phyloP scores from a whole-genome alignment of 2,888 invertebrate genomes.

The Calliphora vomitoria region DNA sequence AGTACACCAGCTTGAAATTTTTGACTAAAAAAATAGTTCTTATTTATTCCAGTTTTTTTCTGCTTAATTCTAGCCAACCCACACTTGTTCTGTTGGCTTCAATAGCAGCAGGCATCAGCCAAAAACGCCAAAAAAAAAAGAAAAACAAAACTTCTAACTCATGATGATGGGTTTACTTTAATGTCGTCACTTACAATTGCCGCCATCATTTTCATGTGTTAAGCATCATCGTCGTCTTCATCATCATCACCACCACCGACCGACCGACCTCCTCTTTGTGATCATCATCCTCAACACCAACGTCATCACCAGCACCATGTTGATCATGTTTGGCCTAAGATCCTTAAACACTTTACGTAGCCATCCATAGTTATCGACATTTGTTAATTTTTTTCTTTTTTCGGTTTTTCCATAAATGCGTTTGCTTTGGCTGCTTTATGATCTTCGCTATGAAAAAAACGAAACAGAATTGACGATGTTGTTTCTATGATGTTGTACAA shows the following conservation, averaged over 20 bases:
- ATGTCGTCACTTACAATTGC: slow-evolving; percentile 71
- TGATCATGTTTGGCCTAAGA: slow-evolving; percentile 54
- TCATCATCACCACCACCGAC: slow-evolving; percentile 6
- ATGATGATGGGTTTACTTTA: slow-evolving; percentile 70
- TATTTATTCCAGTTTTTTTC: slow-evolving; percentile 7
- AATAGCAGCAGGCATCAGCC: slow-evolving; percentile 63
- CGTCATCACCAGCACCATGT: slow-evolving; percentile 50
- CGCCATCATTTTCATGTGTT: slow-evolving; percentile 70
- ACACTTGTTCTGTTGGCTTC: slow-evolving; percentile 66
- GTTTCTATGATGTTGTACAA: slow-evolving; percentile 73
- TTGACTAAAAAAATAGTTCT: slow-evolving; percentile 6
- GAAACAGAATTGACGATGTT: slow-evolving; percentile 60
- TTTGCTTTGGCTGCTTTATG: slow-evolving; percentile 66
- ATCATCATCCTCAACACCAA: neutral
- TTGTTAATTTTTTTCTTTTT: slow-evolving; percentile 41
- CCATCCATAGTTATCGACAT: slow-evolving; percentile 61
- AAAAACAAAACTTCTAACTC: slow-evolving; percentile 34
- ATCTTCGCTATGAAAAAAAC: slow-evolving; percentile 45
- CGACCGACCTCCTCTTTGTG: slow-evolving; percentile 5
- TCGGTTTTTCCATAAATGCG: slow-evolving; percentile 52
- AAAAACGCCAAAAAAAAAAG: slow-evolving; percentile 5
- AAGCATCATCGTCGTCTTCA: slow-evolving; percentile 41
- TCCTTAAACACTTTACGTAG: slow-evolving; percentile 62
- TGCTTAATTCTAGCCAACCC: slow-evolving; percentile 64
- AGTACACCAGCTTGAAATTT: slow-evolving; percentile 52